A percentile compares a stretch with the other conserved stretches of the same genome.
phyloP scores from a whole-genome alignment of 2,888 invertebrate species.

The Pharmacophagus antenor region DNA sequence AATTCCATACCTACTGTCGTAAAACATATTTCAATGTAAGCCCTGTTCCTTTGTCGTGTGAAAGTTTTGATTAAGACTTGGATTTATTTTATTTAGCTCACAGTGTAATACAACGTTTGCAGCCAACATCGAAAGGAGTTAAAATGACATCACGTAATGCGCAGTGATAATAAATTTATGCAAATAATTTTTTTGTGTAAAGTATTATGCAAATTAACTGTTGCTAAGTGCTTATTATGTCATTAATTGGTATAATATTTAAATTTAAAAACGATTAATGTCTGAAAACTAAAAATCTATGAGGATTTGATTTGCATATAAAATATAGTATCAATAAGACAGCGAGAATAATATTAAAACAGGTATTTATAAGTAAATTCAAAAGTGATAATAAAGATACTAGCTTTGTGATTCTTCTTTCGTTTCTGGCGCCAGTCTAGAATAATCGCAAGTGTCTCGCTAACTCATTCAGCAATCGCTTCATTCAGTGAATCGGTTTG shows the following conservation, averaged over 20 bases:
- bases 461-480: conserved; percentile 25
- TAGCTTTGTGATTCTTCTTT: too few relatives aligned
- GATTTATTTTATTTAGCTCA: conserved; percentile 16
- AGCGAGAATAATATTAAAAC: neutral
- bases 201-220: neutral
- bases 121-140: neutral
- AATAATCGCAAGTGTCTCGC: conserved; percentile 16
- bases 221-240: neutral
- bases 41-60: conserved; percentile 7
- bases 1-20: neutral
- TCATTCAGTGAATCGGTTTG: conserved; percentile 32
- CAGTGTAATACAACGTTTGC: conserved; percentile 2
- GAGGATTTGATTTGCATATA: neutral
- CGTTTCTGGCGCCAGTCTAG: conserved; percentile 14
- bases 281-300: neutral
- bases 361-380: neutral
- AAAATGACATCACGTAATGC: neutral
- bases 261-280: neutral
- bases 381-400: too few relatives aligned
- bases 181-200: neutral
- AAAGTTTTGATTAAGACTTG: conserved; percentile 16
- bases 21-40: conserved; percentile 6
- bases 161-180: neutral
- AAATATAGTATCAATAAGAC: neutral
- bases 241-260: neutral